These are phyloP conservation scores for Cyprinodon tularosa DNA, from an alignment of 2,113 vertebrate genomes.

Conservation along the genomic window DNA sequence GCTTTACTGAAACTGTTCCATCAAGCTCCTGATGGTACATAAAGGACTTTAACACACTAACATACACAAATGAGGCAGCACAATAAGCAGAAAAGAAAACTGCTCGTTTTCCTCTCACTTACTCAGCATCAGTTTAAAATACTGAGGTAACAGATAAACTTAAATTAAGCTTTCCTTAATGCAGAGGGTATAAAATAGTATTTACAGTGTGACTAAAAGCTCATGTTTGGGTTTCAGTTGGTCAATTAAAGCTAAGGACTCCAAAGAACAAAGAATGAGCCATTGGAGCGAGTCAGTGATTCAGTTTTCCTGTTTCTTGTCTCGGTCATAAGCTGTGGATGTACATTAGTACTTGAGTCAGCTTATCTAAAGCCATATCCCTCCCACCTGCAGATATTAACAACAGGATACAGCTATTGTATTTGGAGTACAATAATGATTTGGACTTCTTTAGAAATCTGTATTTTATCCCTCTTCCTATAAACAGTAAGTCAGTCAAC, in stretches of 20 bases:
- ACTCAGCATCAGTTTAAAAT: conserved; percentile 16
- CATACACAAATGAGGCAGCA: conserved; percentile 17
- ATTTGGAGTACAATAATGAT: not conserved
- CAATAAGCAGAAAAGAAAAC: conserved; percentile 24
- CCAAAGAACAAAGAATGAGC: conserved; percentile 1
- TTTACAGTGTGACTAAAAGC: conserved; percentile 3
- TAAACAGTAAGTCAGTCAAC: not conserved
- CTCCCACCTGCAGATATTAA: conserved; percentile 22
- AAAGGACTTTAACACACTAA: conserved; percentile 51
- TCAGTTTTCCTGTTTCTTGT: conserved; percentile 30
- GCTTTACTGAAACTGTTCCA: conserved; percentile 50
- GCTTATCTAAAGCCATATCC: conserved; percentile 8
- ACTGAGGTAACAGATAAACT: not conserved
- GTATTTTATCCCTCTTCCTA: not conserved
- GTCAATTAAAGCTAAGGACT: conserved; percentile 22
- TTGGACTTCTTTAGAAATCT: not conserved
- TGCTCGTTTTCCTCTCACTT: conserved; percentile 36
- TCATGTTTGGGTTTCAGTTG: conserved; percentile 5
- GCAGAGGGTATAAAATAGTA: not conserved
- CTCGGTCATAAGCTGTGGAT: conserved; percentile 1
- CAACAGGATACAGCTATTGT: conserved; percentile 25
- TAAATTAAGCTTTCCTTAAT: not conserved
- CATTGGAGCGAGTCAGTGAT: conserved; percentile 13
- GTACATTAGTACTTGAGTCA: conserved; percentile 3
- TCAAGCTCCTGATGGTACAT: conserved; percentile 40